Conservation (phyloP, 2,113 vertebrate genomes). For the Leucopsar rothschildi region DNA sequence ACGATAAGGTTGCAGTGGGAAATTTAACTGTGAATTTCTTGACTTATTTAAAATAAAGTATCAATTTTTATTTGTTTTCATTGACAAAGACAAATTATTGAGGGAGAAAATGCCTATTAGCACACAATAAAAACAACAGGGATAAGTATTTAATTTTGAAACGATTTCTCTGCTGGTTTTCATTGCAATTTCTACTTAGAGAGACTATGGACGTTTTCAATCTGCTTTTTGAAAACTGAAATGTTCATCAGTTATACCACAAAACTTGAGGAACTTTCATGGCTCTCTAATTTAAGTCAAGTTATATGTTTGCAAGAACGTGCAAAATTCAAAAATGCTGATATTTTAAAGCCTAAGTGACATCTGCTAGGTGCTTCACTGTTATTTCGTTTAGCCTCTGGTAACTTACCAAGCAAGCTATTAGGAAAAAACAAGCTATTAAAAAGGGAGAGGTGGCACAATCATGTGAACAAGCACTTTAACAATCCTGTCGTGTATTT, state of each 20-base stretch:
- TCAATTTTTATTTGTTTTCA: constrained; percentile 13
- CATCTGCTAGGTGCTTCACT: neutral
- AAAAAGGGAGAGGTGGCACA: neutral
- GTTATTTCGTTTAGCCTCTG: neutral
- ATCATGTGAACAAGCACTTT: neutral
- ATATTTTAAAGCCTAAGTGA: neutral
- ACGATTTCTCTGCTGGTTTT: neutral
- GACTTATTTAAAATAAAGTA: neutral
- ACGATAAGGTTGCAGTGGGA: neutral
- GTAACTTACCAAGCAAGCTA: neutral
- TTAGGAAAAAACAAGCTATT: neutral
- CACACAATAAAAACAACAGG: neutral
- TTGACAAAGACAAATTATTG: neutral
- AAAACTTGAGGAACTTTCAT: neutral
- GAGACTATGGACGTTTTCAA: neutral
- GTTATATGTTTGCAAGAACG: neutral
- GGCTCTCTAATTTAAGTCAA: neutral
- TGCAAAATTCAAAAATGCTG: neutral
- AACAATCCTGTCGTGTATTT: neutral
- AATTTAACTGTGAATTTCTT: neutral
- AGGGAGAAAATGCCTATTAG: neutral
- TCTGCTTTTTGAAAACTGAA: neutral
- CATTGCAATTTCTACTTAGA: neutral
- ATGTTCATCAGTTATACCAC: neutral
- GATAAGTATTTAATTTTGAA: neutral